Percentiles rank a stretch among this genome's conserved stretches.
Evolutionary conservation across 2,888 invertebrate species (phyloP).

Genomic region (Pseudanteris insignis): DNA sequence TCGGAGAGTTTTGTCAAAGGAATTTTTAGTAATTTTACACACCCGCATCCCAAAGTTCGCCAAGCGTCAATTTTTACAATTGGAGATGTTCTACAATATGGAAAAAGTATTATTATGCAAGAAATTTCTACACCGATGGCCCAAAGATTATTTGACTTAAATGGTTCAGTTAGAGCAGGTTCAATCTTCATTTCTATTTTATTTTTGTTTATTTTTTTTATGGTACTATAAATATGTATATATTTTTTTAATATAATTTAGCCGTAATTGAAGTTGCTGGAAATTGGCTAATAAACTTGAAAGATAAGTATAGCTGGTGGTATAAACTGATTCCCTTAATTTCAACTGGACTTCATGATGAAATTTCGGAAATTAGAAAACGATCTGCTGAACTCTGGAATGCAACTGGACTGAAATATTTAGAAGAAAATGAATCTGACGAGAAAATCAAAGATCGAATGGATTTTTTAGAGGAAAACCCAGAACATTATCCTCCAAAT

Average conservation of each 20-base stretch:
- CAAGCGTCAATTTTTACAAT: slow-evolving; percentile 79
- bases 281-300: slow-evolving; percentile 78
- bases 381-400: slow-evolving; percentile 76
- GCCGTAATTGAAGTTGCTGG: slow-evolving; percentile 82
- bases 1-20: slow-evolving; percentile 80
- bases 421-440: slow-evolving; percentile 87
- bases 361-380: slow-evolving; percentile 76
- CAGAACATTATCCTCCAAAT: slow-evolving; percentile 77
- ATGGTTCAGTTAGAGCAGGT: slow-evolving; percentile 76
- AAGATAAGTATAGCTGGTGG: slow-evolving; percentile 90
- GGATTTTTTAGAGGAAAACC: slow-evolving; percentile 75
- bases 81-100: slow-evolving; percentile 74
- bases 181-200: too few species aligned
- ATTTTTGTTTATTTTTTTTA: too few species aligned
- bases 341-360: slow-evolving; percentile 85
- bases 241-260: slow-evolving; percentile 51
- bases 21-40: slow-evolving; percentile 76
- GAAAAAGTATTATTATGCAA: slow-evolving; percentile 77
- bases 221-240: slow-evolving; percentile 1
- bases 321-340: slow-evolving; percentile 85
- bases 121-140: slow-evolving; percentile 82
- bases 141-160: slow-evolving; percentile 87
- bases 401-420: slow-evolving; percentile 79
- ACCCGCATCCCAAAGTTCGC: slow-evolving; percentile 85
- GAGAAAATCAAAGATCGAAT: slow-evolving; percentile 77